Evolutionary conservation across 2,888 invertebrate species (phyloP).

Genomic region (Uloborus plumipes): DNA sequence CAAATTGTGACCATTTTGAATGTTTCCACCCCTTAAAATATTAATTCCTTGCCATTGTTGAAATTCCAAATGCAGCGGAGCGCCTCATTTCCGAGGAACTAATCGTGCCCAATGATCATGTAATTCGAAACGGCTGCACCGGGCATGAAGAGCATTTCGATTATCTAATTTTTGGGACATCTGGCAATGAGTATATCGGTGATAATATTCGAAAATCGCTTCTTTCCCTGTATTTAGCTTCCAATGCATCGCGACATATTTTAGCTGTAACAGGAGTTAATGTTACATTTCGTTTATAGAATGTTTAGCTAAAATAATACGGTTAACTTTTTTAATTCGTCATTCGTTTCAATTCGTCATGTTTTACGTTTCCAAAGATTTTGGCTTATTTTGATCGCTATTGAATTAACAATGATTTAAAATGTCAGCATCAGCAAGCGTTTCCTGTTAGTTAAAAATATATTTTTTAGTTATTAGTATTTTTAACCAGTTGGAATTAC

Average conservation of each 20-base stretch:
- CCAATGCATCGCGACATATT: constrained; percentile 22
- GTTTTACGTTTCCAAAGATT: no score
- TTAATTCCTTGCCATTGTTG: constrained; percentile 33
- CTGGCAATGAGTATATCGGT: constrained; percentile 37
- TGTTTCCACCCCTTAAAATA: constrained; percentile 38
- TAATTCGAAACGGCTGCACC: constrained; percentile 25
- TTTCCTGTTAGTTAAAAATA: no score
- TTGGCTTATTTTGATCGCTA: no score
- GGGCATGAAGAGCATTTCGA: constrained; percentile 35
- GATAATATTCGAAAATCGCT: constrained; percentile 50
- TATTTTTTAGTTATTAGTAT: no score
- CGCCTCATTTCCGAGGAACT: constrained; percentile 23
- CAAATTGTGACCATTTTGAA: constrained; percentile 45
- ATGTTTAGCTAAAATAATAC: no score
- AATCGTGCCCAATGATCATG: constrained; percentile 40
- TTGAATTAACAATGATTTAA: no score
- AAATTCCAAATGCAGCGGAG: constrained; percentile 23
- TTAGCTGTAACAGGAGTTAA: background rate
- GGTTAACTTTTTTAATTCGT: no score
- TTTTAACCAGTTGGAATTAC: no score
- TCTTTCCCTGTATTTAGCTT: constrained; percentile 31
- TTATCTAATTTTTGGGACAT: constrained; percentile 63
- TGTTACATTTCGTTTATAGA: no score
- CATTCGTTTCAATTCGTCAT: no score
- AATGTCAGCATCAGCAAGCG: no score